These are phyloP conservation scores for Diaperis boleti DNA, from an alignment of 2,888 invertebrate species.

Conservation along the genomic window DNA sequence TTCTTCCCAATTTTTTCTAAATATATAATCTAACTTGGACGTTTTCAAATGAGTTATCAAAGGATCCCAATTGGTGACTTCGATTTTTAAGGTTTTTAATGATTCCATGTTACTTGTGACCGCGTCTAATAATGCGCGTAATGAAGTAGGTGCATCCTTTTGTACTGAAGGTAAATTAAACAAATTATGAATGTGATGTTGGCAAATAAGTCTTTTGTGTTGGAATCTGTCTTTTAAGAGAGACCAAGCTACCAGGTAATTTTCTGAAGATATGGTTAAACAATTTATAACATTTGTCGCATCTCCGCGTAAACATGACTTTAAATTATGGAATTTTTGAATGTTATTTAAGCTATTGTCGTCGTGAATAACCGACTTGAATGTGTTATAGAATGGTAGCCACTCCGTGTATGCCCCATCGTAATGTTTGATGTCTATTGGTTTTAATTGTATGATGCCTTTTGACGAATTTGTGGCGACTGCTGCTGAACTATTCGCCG, in stretches of 20 bases:
- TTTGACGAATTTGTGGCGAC: too few species aligned
- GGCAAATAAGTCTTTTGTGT: too few species aligned
- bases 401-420: constrained; percentile 7
- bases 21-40: not conserved
- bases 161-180: not conserved
- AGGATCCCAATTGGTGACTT: not conserved
- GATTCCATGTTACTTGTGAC: not conserved
- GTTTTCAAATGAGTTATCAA: not conserved
- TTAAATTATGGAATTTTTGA: constrained; percentile 10
- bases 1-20: constrained; percentile 1
- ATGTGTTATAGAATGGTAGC: constrained; percentile 10
- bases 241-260: not conserved
- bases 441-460: not conserved
- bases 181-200: too few species aligned
- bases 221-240: constrained; percentile 4
- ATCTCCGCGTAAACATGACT: not conserved
- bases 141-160: not conserved
- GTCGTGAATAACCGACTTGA: not conserved
- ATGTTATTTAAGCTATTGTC: not conserved
- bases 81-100: not conserved
- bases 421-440: not conserved
- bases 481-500: too few species aligned
- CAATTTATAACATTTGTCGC: not conserved
- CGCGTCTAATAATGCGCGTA: not conserved
- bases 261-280: not conserved